Evolutionary conservation across 30 jellyfish, hydroid and myxozoan species (phyloP), one percentile per base, ranked within the genome.

Genomic region (Morbakka virulenta): DNA sequence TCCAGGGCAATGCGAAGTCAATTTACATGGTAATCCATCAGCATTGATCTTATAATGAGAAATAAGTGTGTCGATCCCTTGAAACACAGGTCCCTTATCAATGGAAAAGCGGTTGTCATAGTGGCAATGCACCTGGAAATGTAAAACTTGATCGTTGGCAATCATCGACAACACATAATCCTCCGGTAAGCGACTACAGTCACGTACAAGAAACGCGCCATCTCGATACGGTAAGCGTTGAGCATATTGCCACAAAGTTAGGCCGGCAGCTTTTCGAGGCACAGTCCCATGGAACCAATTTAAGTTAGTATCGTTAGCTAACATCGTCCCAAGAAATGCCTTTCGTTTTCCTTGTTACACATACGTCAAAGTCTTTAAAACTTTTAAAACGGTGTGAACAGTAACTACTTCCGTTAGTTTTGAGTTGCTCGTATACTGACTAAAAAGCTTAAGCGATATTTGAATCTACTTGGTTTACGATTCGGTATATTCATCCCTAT

Each of bases 51-150:
- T 77, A 50, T 89, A 89, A 53, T 89, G 95, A 0, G 92, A 65
- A 28, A 79, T 72, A 34, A 89, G 62, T 1, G 95, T 50, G 61
- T 89, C 97, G 1, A 89, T 84, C 26, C 97, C 97, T 34, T 89
- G 91, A 68, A 89, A 89, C 2, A 89, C 62, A 23, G 97, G 97
- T 25, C 97, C 97, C 76, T 89, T 84, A 63, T 89, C 97, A 6
- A 89, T 83, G 27, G 90, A 81, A 48, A 89, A 89, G 50, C 78
- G 76, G 51, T 80, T 81, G 35, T 89, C 97, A 17, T 95, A 88
- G 14, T 35, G 47, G 48, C 97, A 89, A 35, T 89, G 92, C 2
- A 82, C 89, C 72, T 89, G 97, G 64, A 62, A 89, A 49, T 89
- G 97, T 76, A 89, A 22, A 6, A 89, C 85, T 51, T 89, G 97